Evolutionary conservation across 1,140 invertebrate genomes (phyloP).

Genomic region (Gerris buenoi): DNA sequence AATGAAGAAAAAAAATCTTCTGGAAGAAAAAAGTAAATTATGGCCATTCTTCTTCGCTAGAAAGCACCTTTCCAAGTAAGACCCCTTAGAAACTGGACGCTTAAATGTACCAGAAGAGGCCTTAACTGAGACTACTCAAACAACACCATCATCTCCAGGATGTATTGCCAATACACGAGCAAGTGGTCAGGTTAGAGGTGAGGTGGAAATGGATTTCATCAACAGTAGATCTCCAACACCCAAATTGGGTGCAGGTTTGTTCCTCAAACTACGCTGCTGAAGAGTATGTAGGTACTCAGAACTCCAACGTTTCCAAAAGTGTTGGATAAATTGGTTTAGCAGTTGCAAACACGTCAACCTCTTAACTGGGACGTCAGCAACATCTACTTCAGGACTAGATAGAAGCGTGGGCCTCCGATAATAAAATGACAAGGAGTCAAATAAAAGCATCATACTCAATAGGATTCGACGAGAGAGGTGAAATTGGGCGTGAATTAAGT

Average conservation of each 20-base stretch:
- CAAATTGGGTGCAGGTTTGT: neutral
- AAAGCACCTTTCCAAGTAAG: no score
- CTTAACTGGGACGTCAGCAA: slow-evolving; percentile 16
- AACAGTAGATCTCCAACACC: slow-evolving; percentile 10
- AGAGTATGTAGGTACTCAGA: slow-evolving; percentile 11
- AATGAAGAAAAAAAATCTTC: no score
- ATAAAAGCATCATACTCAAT: slow-evolving; percentile 8
- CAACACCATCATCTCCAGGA: no score
- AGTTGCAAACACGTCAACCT: neutral
- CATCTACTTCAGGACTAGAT: slow-evolving; percentile 20
- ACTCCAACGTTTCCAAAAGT: slow-evolving; percentile 15
- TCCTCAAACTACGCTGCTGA: slow-evolving; percentile 12
- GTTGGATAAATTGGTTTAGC: slow-evolving; percentile 12
- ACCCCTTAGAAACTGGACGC: no score
- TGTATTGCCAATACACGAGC: no score
- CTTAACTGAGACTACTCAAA: no score
- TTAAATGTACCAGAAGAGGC: no score
- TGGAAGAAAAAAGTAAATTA: no score
- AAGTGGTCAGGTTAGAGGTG: neutral
- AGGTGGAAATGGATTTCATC: neutral
- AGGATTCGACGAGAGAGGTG: neutral
- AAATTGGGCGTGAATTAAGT: slow-evolving; percentile 23
- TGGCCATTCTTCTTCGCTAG: no score
- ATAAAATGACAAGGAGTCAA: neutral
- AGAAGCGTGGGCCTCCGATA: neutral